Evolutionary conservation across 2,888 invertebrate genomes (phyloP).

Genomic region (Cheiracanthium punctorium): DNA sequence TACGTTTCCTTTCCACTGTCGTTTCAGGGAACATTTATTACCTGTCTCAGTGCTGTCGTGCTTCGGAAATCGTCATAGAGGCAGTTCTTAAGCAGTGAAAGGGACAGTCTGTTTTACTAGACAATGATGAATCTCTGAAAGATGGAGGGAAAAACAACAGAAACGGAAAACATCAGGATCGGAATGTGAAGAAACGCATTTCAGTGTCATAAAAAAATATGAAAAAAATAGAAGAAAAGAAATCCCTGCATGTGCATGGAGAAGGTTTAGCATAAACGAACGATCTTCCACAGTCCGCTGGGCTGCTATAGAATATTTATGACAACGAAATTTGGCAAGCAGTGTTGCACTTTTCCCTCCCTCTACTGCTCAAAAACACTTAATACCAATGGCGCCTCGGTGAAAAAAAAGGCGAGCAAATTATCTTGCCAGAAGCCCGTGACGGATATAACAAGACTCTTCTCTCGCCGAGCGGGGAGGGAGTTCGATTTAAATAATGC

Average conservation of each 20-base stretch:
- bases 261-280: slow-evolving; percentile 3
- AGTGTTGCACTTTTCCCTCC: neutral
- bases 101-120: too few species aligned
- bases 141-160: too few species aligned
- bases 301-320: slow-evolving; percentile 36
- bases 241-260: neutral
- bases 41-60: too few species aligned
- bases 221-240: too few species aligned
- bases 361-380: neutral
- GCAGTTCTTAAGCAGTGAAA: too few species aligned
- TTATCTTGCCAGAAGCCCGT: neutral
- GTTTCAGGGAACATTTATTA: too few species aligned
- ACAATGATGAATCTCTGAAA: too few species aligned
- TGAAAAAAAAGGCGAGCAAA: slow-evolving; percentile 1
- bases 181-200: too few species aligned
- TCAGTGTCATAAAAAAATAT: too few species aligned
- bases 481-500: slow-evolving; percentile 6
- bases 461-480: neutral
- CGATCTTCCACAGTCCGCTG: slow-evolving; percentile 6
- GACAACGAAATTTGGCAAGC: slow-evolving; percentile 39
- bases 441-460: neutral
- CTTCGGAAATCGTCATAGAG: too few species aligned
- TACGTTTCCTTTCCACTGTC: too few species aligned
- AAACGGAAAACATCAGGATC: too few species aligned
- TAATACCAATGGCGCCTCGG: neutral